These are phyloP conservation scores for Thymelicus lineola DNA, from an alignment of 2,888 invertebrate genomes.

Conservation along the genomic window DNA sequence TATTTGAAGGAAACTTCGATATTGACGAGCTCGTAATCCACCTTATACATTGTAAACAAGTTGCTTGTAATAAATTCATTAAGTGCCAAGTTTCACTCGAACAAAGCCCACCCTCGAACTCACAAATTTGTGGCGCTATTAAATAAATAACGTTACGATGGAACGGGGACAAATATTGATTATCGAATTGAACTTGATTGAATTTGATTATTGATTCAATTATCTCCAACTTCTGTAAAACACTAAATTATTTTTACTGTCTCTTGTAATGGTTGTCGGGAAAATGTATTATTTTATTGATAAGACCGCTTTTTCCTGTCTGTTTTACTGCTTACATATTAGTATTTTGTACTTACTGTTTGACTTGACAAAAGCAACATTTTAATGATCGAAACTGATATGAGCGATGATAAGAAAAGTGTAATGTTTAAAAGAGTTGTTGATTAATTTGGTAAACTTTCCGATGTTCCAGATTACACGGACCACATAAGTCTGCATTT, in stretches of 20 bases:
- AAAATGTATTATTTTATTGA: too few species aligned
- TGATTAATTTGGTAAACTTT: too few species aligned
- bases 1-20: constrained; percentile 12
- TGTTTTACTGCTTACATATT: too few species aligned
- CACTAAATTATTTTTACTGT: background rate
- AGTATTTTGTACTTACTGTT: too few species aligned
- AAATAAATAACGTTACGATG: constrained; percentile 14
- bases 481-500: too few species aligned
- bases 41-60: constrained; percentile 16
- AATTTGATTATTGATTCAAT: constrained; percentile 7
- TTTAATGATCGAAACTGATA: too few species aligned
- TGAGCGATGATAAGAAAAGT: too few species aligned
- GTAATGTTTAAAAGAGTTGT: too few species aligned
- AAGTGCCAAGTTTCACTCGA: constrained; percentile 18
- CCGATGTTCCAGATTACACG: too few species aligned
- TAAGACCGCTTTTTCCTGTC: too few species aligned
- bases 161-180: constrained; percentile 5
- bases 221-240: background rate
- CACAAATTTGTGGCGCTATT: constrained; percentile 18
- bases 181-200: constrained; percentile 3
- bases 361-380: too few species aligned
- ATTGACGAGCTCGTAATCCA: constrained; percentile 21
- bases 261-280: background rate
- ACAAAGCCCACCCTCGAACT: constrained; percentile 1
- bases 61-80: constrained; percentile 14